Evolutionary conservation across 2,113 vertebrate species (phyloP).

Genomic region (Nothoprocta perdicaria): DNA sequence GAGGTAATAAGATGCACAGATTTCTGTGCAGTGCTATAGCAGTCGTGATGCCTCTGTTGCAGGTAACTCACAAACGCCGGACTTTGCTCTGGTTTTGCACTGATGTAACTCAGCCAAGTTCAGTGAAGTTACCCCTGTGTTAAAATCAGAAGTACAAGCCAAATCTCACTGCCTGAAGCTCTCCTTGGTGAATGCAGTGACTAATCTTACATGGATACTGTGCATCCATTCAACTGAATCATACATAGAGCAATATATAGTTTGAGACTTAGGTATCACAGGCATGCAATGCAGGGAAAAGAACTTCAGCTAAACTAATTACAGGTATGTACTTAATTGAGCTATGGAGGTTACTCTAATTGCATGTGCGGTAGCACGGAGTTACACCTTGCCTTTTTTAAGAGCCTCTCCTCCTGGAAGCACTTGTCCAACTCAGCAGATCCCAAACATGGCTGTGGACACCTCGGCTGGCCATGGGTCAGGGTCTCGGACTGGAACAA

Average conservation of each 20-base stretch:
- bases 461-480: rapidly evolving
- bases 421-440: neutral
- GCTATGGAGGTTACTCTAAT: constrained; percentile 3
- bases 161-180: neutral
- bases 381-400: neutral
- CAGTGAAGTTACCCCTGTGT: neutral
- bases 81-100: neutral
- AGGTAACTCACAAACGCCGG: neutral
- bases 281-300: neutral
- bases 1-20: neutral
- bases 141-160: neutral
- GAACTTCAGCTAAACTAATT: constrained; percentile 42
- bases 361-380: neutral
- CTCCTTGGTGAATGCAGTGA: constrained; percentile 13
- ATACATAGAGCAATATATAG: neutral
- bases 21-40: neutral
- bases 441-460: neutral
- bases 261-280: neutral
- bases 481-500: neutral
- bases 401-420: neutral
- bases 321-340: constrained; percentile 12
- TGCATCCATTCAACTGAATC: neutral
- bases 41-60: neutral
- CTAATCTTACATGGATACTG: neutral
- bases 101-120: neutral